Evolutionary conservation across 2,888 invertebrate genomes (phyloP).

Genomic region (Polydrusus tereticollis): DNA sequence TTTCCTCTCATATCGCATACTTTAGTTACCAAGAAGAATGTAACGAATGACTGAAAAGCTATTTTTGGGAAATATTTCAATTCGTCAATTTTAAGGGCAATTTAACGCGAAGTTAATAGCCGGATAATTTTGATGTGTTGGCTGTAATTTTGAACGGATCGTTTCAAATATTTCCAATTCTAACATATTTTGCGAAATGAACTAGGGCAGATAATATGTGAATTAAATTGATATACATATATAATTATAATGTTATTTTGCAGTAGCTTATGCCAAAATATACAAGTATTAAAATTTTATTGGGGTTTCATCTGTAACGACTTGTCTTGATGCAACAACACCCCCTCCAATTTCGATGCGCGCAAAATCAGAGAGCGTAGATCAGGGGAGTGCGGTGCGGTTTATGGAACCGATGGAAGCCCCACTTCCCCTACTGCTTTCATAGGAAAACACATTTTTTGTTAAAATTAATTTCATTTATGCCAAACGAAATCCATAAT

Average conservation of each 20-base stretch:
- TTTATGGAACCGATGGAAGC: no score
- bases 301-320: no score
- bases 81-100: conserved; percentile 10
- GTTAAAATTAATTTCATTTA: no score
- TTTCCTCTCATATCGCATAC: no score
- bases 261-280: background rate
- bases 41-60: conserved; percentile 14
- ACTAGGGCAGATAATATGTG: background rate
- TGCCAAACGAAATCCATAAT: no score
- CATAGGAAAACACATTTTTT: no score
- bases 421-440: no score
- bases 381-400: no score
- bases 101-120: conserved; percentile 9
- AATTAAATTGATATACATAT: background rate
- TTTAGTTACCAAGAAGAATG: no score
- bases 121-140: conserved; percentile 9
- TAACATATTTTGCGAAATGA: conserved; percentile 18
- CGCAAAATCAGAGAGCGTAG: no score
- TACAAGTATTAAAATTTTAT: background rate
- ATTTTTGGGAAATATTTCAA: conserved; percentile 20
- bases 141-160: conserved; percentile 1
- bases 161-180: conserved; percentile 9
- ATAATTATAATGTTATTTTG: background rate
- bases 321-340: no score
- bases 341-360: no score